phyloP scores from a whole-genome alignment of 2,888 invertebrate species.

The Pterobdella sp. region DNA sequence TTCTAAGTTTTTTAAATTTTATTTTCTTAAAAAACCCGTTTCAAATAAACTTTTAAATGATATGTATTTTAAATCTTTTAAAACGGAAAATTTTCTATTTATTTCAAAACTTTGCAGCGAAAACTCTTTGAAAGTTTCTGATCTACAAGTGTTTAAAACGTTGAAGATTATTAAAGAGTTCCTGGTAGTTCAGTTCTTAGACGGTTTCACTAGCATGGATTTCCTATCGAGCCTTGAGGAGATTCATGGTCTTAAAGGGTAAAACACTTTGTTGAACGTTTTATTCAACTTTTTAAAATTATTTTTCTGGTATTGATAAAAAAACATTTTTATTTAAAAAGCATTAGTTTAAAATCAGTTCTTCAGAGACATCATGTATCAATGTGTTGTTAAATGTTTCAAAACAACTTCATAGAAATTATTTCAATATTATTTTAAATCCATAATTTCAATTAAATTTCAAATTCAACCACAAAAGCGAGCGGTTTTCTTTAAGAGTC shows the following conservation, averaged over 20 bases:
- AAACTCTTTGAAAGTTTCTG: neutral
- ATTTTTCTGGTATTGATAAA: neutral
- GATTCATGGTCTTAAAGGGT: neutral
- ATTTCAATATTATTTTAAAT: neutral
- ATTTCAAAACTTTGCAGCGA: too few relatives aligned
- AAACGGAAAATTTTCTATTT: too few relatives aligned
- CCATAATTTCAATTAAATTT: neutral
- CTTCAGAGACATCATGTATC: too few relatives aligned
- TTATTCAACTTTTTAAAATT: neutral
- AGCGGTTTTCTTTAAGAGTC: slow-evolving; percentile 1
- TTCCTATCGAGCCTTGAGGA: neutral
- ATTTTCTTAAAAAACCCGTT: too few relatives aligned
- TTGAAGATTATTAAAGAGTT: neutral
- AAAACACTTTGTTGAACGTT: too few relatives aligned
- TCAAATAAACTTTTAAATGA: too few relatives aligned
- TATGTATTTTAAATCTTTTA: too few relatives aligned
- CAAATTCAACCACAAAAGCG: neutral
- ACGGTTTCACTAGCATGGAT: neutral
- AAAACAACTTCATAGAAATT: too few relatives aligned
- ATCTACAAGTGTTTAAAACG: neutral
- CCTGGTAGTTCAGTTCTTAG: slow-evolving; percentile 1
- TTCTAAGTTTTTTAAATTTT: too few relatives aligned
- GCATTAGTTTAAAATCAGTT: too few relatives aligned
- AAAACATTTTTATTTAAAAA: too few relatives aligned
- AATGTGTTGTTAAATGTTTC: too few relatives aligned